Evolutionary conservation across 2,888 invertebrate species (phyloP), one percentile per base, ranked within the genome.

Genomic region (Rotaria macrura): DNA sequence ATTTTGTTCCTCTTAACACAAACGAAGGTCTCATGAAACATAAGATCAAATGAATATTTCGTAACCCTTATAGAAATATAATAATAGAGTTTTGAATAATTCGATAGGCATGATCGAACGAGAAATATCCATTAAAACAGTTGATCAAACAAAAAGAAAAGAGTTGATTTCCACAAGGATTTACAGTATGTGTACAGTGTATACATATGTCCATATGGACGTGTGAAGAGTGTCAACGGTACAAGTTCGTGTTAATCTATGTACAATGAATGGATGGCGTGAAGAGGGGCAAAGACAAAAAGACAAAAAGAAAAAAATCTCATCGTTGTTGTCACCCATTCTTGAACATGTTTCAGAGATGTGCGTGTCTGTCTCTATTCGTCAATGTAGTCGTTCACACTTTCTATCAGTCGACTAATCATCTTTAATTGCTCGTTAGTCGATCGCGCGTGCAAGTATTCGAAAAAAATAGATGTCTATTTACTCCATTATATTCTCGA

Each of bases 41-140:
- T 38, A 65, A 65, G 65, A 65, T 34, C 25, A 34, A 34, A 65
- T 65, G 65, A 65, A 65, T 65, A 65, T 65, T 65, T 65, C 65
- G 65, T 65, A 65, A 34, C 34, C n/a, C 34, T 17, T 57, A 34
- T 65, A 34, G 20, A 65, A 65, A 34, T 65, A 34, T 20, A 34
- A 34, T 20, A 34, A 65, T 29, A 65, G 34, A 65, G 25, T 20
- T 25, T 65, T 65, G 34, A 65, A 65, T 65, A 65, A 65, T 65
- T 65, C 65, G 65, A 65, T 65, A 65, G 65, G 65, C 65, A 65
- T 65, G 34, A 65, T 38, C 65, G 65, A 65, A 65, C 65, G 65
- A 65, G 65, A 65, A 65, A 65, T 65, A 65, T 65, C 34, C 65
- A 65, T 65, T 65, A 65, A 20, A 65, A 34, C 65, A 65, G 65